phyloP scores from a whole-genome alignment of 2,797 vertebrate species.

The Bradypodion pumilum region DNA sequence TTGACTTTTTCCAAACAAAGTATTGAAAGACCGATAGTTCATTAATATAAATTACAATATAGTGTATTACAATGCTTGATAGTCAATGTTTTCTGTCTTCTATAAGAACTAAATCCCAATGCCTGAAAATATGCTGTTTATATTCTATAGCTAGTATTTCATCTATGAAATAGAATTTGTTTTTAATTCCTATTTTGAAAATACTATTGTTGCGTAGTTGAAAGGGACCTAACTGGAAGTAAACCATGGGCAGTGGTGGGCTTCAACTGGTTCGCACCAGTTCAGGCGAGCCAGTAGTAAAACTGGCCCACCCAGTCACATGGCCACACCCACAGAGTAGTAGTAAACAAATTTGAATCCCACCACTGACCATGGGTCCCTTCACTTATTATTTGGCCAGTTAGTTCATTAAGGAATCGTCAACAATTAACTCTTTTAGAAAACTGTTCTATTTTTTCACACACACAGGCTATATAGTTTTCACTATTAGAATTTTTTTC shows the following conservation, averaged over 20 bases:
- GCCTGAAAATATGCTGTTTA: background rate
- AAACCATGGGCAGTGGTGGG: no score
- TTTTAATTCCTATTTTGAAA: no score
- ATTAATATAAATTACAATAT: background rate
- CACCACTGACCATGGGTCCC: no score
- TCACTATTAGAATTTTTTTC: no score
- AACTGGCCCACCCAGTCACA: no score
- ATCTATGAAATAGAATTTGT: background rate
- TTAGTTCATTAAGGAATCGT: background rate
- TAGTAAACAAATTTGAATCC: no score
- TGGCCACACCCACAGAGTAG: no score
- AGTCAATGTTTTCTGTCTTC: background rate
- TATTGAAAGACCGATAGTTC: background rate
- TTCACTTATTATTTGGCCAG: background rate
- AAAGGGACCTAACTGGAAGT: background rate
- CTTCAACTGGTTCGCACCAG: no score
- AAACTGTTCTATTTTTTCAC: background rate
- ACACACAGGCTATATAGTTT: no score
- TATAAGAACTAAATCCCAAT: background rate
- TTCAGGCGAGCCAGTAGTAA: no score
- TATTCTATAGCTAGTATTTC: background rate
- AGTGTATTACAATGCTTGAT: no score
- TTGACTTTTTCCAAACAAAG: accelerated
- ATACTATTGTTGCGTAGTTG: background rate
- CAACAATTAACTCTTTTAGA: background rate